Evolutionary conservation across 2,797 vertebrate genomes (phyloP).

Genomic region (Neosilurus hyrtlii): DNA sequence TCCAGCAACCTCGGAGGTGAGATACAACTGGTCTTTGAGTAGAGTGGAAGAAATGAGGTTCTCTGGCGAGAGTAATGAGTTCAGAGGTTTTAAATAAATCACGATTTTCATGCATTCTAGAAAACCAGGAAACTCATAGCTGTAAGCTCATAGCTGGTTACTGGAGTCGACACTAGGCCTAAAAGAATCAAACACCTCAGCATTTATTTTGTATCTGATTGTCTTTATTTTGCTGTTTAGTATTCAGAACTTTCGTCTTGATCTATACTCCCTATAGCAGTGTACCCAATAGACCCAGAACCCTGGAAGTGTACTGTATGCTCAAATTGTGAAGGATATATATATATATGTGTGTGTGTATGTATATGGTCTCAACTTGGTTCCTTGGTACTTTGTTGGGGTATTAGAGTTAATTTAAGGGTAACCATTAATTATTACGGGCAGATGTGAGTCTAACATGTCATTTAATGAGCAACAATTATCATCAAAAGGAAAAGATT

Average conservation of each 20-base stretch:
- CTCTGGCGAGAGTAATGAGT: background rate
- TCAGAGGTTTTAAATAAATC: background rate
- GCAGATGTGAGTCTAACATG: background rate
- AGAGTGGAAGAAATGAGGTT: background rate
- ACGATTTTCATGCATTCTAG: background rate
- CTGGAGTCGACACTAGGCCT: no score
- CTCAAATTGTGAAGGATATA: no score
- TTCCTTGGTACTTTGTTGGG: background rate
- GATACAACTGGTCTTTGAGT: background rate
- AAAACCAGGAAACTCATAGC: background rate
- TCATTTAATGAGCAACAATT: background rate
- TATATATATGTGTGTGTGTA: no score
- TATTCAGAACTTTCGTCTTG: no score
- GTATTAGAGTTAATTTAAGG: background rate
- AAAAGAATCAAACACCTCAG: no score
- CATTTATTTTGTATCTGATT: no score
- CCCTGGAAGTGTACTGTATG: no score
- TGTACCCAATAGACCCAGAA: no score
- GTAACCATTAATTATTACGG: background rate
- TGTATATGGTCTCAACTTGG: background rate
- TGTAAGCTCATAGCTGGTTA: background rate
- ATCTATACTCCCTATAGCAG: no score
- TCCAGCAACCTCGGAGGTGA: no score
- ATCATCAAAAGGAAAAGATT: background rate
- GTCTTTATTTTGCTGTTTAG: no score